Conservation (phyloP, 2,113 vertebrate genomes). For the Oriolus oriolus region DNA sequence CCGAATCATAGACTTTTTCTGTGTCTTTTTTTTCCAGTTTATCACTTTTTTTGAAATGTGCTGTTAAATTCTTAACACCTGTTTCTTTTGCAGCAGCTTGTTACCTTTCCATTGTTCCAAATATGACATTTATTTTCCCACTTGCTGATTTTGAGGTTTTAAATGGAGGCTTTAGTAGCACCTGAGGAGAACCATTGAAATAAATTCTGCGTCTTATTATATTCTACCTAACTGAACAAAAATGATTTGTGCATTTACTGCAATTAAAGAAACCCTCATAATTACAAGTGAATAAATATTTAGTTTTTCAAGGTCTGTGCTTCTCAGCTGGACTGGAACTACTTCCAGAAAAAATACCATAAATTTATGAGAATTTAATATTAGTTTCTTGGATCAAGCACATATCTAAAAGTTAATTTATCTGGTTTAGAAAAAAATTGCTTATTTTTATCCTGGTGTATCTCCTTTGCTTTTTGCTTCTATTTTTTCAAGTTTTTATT, state of each 20-base stretch:
- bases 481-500: not conserved
- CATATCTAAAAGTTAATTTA: not conserved
- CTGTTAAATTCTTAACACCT: not conserved
- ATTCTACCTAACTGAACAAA: not conserved
- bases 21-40: not conserved
- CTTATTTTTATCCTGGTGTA: not conserved
- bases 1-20: not conserved
- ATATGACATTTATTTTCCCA: not conserved
- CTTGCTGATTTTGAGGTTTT: not conserved
- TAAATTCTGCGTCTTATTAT: not conserved
- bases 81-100: not conserved
- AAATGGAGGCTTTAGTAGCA: not conserved
- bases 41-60: not conserved
- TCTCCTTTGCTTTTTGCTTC: not conserved
- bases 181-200: not conserved
- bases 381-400: not conserved
- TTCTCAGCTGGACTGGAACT: not conserved
- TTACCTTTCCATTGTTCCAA: not conserved
- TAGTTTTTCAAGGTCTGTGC: not conserved
- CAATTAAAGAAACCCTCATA: not conserved
- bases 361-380: not conserved
- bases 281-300: not conserved
- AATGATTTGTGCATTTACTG: not conserved
- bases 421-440: rapidly evolving
- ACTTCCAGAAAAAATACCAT: not conserved